Percentiles rank a stretch among this genome's conserved stretches.
Evolutionary conservation across 2,113 vertebrate species (phyloP).

Genomic region (Alouatta palliata): DNA sequence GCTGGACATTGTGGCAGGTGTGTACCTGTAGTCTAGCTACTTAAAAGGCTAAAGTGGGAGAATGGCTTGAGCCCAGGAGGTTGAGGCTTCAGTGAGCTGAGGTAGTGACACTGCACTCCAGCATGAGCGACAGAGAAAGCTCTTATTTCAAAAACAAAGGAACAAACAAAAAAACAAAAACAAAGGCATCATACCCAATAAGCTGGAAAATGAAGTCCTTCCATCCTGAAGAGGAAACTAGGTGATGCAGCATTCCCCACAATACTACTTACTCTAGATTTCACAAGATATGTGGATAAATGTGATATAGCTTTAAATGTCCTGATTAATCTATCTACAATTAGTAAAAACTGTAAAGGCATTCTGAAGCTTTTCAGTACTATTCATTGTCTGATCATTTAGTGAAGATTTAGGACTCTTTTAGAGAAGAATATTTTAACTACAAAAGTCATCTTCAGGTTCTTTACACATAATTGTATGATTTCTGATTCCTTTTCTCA

Average conservation of each 20-base stretch:
- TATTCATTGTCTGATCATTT: background rate
- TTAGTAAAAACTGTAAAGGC: background rate
- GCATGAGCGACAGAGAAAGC: too few relatives aligned
- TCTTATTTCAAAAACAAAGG: too few relatives aligned
- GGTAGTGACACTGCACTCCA: too few relatives aligned
- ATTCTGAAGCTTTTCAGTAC: background rate
- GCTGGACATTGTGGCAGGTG: too few relatives aligned
- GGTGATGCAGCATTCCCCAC: fast-evolving
- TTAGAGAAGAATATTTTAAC: background rate
- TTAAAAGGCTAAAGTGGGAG: too few relatives aligned
- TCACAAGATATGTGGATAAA: background rate
- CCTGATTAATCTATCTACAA: background rate
- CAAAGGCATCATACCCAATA: fast-evolving
- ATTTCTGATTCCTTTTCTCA: background rate
- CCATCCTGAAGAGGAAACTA: fast-evolving
- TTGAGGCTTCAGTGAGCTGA: too few relatives aligned
- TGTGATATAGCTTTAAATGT: background rate
- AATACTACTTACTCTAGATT: fast-evolving
- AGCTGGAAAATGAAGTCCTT: background rate
- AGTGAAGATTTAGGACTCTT: background rate
- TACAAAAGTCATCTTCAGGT: background rate
- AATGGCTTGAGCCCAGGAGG: too few relatives aligned
- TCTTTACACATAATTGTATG: background rate
- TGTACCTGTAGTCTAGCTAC: too few relatives aligned
- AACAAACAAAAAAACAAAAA: too few relatives aligned